phyloP scores from a whole-genome alignment of 2,113 vertebrate species.

The Gnathonemus longibarbis region DNA sequence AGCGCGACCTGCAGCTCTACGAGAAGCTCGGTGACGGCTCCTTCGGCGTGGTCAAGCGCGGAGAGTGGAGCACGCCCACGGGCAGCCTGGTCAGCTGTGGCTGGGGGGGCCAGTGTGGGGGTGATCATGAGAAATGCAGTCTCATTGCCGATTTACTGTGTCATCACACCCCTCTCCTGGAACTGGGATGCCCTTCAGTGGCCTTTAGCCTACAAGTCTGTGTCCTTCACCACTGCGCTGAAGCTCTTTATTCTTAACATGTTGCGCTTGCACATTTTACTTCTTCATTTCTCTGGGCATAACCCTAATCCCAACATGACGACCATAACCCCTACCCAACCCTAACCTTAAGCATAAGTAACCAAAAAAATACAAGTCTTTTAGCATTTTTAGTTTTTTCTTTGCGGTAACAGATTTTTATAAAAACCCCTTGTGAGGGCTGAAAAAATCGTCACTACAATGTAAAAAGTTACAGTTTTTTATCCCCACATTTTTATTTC shows the following conservation, averaged over 20 bases:
- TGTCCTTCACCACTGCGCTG: neutral
- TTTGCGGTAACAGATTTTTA: neutral
- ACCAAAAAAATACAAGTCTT: neutral
- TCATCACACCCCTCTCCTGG: neutral
- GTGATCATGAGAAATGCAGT: neutral
- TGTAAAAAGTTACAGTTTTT: neutral
- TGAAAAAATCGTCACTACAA: neutral
- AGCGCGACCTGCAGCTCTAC: constrained; percentile 79
- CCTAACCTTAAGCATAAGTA: neutral
- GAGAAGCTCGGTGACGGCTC: constrained; percentile 93
- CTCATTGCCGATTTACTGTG: neutral
- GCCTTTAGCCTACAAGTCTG: neutral
- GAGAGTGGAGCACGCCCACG: constrained; percentile 82
- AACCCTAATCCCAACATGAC: neutral
- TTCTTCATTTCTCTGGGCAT: neutral
- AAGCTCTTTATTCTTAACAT: neutral
- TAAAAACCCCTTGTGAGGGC: neutral
- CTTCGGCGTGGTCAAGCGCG: constrained; percentile 84
- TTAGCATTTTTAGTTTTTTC: neutral
- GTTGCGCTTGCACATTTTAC: neutral
- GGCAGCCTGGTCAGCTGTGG: constrained; percentile 75
- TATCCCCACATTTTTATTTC: neutral
- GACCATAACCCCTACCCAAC: neutral
- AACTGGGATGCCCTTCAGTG: neutral
- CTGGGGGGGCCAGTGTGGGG: neutral